A percentile compares a stretch with the other conserved stretches of the same genome.
Conservation (phyloP, 2,797 vertebrate genomes). For the Halcyon chelicuti region DNA sequence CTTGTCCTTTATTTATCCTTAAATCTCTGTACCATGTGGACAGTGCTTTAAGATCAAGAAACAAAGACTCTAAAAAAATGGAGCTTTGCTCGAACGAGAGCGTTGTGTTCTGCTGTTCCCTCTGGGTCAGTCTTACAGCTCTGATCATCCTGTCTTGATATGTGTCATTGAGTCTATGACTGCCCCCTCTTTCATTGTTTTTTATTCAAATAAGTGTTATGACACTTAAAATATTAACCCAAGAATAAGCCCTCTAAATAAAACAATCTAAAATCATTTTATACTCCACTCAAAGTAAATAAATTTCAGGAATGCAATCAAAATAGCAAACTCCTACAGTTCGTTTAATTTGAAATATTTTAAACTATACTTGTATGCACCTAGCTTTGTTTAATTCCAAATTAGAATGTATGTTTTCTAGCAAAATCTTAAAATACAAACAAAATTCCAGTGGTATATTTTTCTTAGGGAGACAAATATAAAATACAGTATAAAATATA, state of each 20-base stretch:
- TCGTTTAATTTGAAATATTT: neutral
- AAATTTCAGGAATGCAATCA: neutral
- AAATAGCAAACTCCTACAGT: neutral
- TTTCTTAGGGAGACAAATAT: neutral
- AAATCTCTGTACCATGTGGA: neutral
- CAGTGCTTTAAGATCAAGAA: slow-evolving; percentile 3
- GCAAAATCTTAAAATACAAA: neutral
- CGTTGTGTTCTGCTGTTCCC: neutral
- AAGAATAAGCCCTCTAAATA: neutral
- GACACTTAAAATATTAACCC: neutral
- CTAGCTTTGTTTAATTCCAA: neutral
- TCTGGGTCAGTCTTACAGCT: neutral
- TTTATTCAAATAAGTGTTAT: neutral
- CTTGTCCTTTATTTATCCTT: neutral
- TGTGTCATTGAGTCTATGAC: neutral
- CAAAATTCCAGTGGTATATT: neutral
- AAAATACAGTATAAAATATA: neutral
- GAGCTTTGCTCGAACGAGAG: neutral
- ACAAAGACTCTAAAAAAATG: neutral
- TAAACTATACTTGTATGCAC: neutral
- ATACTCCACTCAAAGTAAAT: neutral
- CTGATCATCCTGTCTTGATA: neutral
- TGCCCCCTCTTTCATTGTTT: neutral
- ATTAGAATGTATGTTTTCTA: neutral
- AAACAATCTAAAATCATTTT: neutral